Conservation (phyloP, 2,888 invertebrate genomes). For the Nephrotoma guestfalica region DNA sequence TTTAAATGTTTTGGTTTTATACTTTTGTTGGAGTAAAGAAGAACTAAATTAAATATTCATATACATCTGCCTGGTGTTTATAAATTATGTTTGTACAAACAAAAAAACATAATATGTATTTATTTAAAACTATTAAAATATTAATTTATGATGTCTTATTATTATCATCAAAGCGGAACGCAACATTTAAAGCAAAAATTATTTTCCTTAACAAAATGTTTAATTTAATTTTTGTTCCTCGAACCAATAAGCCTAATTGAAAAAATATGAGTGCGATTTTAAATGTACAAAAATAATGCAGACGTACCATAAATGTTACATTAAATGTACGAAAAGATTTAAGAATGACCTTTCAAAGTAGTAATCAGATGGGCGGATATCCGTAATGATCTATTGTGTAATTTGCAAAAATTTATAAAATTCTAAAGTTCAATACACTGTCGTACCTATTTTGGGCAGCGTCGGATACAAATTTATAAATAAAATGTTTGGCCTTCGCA, state of each 20-base stretch:
- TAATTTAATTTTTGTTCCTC: not conserved
- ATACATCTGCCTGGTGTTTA: not conserved
- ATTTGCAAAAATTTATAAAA: not conserved
- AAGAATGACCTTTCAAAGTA: not conserved
- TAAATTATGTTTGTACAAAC: not conserved
- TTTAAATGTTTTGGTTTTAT: not conserved
- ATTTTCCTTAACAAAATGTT: not conserved
- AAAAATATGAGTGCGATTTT: not conserved
- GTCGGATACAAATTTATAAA: not conserved
- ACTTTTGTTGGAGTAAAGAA: not conserved
- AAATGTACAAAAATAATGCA: not conserved
- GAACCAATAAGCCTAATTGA: not conserved
- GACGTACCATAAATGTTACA: not conserved
- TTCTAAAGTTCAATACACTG: not conserved
- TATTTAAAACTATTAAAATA: not conserved
- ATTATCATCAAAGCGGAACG: not conserved
- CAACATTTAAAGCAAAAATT: not conserved
- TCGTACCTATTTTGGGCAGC: not conserved
- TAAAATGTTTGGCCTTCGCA: not conserved
- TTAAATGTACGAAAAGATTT: not conserved
- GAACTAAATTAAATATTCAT: not conserved
- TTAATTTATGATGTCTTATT: not conserved
- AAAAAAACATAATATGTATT: not conserved
- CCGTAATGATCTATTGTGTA: not conserved
- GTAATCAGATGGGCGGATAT: not conserved